Conservation (phyloP, 2,797 vertebrate genomes). For the Hydrocynus forskahlii region DNA sequence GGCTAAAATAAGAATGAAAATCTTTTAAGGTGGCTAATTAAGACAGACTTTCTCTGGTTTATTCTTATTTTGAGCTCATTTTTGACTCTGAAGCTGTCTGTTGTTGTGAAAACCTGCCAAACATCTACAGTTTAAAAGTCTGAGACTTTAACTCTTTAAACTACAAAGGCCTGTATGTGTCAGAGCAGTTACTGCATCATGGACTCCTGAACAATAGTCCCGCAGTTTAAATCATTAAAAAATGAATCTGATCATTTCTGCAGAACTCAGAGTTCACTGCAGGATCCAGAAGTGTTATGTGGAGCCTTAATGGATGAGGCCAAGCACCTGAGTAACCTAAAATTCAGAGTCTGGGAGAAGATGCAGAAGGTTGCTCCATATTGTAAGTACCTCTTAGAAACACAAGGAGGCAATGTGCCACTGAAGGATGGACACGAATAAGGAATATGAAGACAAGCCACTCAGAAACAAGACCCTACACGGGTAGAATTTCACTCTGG, state of each 20-base stretch:
- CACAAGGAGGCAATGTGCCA: not conserved
- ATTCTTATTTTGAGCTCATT: no score
- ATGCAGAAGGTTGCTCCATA: conserved; percentile 69
- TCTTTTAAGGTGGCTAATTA: no score
- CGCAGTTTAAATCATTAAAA: not conserved
- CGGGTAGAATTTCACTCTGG: no score
- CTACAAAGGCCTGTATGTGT: not conserved
- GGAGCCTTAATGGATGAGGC: conserved; percentile 71
- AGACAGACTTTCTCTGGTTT: no score
- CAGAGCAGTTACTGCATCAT: not conserved
- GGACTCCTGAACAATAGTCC: not conserved
- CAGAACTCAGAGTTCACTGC: conserved; percentile 60
- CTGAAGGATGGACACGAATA: not conserved
- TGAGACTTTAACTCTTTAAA: no score
- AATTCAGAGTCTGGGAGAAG: conserved; percentile 76
- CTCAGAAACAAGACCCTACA: not conserved
- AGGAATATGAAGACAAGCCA: not conserved
- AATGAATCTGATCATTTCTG: conserved; percentile 21
- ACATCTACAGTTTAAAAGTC: no score
- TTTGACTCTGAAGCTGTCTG: no score
- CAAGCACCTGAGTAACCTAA: conserved; percentile 75
- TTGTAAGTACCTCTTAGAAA: conserved; percentile 66
- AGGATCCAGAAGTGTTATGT: conserved; percentile 61
- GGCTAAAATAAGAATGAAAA: no score
- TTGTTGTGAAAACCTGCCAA: no score